phyloP scores from a whole-genome alignment of 1,140 invertebrate genomes.

The Wasmannia auropunctata region DNA sequence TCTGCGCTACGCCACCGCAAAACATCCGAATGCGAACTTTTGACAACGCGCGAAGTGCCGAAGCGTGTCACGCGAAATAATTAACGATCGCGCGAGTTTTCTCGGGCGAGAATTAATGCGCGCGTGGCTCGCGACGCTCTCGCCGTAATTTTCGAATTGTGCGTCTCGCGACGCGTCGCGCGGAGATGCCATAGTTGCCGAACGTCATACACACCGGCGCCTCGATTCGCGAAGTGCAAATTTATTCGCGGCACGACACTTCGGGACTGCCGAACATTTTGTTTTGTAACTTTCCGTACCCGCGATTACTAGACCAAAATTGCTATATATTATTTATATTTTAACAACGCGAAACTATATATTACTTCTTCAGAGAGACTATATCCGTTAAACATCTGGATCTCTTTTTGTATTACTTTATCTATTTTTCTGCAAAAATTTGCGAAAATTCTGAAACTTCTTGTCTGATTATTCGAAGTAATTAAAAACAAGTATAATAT shows the following conservation, averaged over 20 bases:
- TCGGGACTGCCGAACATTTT: constrained; percentile 28
- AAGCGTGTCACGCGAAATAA: constrained; percentile 83
- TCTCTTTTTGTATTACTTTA: background rate
- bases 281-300: constrained; percentile 34
- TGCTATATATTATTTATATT: background rate
- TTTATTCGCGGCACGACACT: constrained; percentile 40
- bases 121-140: background rate
- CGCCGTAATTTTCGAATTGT: constrained; percentile 55
- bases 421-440: background rate
- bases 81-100: constrained; percentile 83
- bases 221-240: constrained; percentile 31
- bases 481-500: background rate
- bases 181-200: constrained; percentile 2
- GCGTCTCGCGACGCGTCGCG: background rate
- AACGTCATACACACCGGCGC: constrained; percentile 1
- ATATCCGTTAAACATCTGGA: background rate
- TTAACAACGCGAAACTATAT: background rate
- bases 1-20: constrained; percentile 76
- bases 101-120: constrained; percentile 75
- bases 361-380: background rate
- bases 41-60: constrained; percentile 81
- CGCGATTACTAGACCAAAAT: background rate
- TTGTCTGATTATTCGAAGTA: background rate
- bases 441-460: too few relatives aligned
- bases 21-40: constrained; percentile 81